These are phyloP conservation scores for Cottus gobio DNA, from an alignment of 2,113 vertebrate species.

Conservation along the genomic window DNA sequence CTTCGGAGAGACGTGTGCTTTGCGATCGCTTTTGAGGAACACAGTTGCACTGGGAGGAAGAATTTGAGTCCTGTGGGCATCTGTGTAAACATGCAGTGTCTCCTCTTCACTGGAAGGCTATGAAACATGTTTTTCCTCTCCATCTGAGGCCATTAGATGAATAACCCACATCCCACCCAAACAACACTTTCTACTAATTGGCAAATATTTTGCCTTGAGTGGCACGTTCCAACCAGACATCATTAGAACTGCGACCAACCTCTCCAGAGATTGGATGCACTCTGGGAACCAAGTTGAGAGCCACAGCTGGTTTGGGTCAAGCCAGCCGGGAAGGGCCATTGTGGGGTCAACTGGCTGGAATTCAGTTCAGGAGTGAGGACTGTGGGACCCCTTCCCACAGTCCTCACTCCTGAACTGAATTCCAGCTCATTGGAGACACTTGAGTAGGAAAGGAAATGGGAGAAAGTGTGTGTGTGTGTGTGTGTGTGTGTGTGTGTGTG, in stretches of 20 bases:
- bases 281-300: background rate
- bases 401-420: no score
- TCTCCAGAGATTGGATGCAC: conserved; percentile 14
- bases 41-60: background rate
- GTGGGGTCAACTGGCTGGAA: conserved; percentile 17
- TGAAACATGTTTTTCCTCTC: conserved; percentile 17
- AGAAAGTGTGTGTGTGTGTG: background rate
- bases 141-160: conserved; percentile 21
- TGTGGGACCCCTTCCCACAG: no score
- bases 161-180: conserved; percentile 12
- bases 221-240: background rate
- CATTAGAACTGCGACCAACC: background rate
- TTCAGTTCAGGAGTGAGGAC: conserved; percentile 21
- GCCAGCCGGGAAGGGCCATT: conserved; percentile 5
- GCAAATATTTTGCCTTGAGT: background rate
- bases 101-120: conserved; percentile 12
- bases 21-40: conserved; percentile 4
- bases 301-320: background rate
- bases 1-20: background rate
- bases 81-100: conserved; percentile 23
- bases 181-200: conserved; percentile 22
- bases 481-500: background rate
- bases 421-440: conserved; percentile 21
- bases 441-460: background rate
- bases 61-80: conserved; percentile 13